Evolutionary conservation across 2,113 vertebrate genomes (phyloP).

Genomic region (Grammomys dolichurus): DNA sequence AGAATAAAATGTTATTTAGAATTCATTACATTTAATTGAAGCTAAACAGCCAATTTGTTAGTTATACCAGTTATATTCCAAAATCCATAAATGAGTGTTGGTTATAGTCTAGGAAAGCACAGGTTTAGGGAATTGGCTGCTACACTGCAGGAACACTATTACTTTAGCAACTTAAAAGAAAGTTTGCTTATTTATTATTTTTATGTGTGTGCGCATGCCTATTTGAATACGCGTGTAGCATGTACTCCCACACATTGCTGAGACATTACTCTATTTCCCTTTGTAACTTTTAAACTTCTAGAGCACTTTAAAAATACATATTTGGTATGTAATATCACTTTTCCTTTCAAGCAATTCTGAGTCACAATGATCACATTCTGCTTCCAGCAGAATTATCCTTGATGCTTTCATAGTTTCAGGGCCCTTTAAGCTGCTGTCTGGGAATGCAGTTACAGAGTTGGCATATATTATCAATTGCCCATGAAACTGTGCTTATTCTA

Average conservation of each 20-base stretch:
- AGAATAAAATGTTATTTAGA: too few relatives aligned
- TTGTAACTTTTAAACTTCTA: conserved; percentile 41
- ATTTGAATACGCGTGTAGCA: background rate
- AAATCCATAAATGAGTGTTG: background rate
- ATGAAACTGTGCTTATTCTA: conserved; percentile 39
- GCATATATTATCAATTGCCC: conserved; percentile 53
- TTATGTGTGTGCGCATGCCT: background rate
- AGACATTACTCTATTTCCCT: background rate
- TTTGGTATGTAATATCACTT: conserved; percentile 39
- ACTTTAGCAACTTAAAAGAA: conserved; percentile 7
- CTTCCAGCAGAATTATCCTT: background rate
- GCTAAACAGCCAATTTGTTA: background rate
- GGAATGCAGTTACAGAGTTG: background rate
- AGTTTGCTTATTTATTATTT: background rate
- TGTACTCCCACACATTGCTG: background rate
- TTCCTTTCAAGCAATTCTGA: conserved; percentile 57
- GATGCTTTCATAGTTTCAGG: background rate
- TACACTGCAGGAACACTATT: background rate
- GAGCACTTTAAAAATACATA: background rate
- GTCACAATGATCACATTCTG: conserved; percentile 31
- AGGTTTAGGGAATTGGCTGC: background rate
- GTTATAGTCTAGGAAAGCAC: background rate
- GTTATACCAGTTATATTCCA: background rate
- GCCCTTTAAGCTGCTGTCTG: background rate
- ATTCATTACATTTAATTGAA: too few relatives aligned